A percentile compares a stretch with the other conserved stretches of the same genome.
Evolutionary conservation across 2,888 invertebrate species (phyloP).

Genomic region (Mesorhabditis belari): DNA sequence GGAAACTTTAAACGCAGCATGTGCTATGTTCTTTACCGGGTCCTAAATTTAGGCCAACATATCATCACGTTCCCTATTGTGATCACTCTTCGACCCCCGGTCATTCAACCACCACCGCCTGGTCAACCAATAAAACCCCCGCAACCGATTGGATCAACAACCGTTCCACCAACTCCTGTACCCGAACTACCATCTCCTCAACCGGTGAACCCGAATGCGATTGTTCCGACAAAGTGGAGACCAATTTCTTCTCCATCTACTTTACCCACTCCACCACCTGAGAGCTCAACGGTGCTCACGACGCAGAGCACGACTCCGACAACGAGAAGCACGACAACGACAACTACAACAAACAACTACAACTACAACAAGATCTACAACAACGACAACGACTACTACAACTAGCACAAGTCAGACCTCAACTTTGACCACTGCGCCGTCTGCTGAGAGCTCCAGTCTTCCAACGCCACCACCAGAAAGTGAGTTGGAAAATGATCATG

Average conservation of each 20-base stretch:
- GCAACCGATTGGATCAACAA: not conserved
- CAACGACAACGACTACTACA: conserved; percentile 1
- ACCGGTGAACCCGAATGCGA: conserved; percentile 1
- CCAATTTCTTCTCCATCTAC: conserved; percentile 4
- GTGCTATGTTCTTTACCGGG: too few species aligned
- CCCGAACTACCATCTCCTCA: conserved; percentile 18
- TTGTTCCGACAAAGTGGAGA: conserved; percentile 9
- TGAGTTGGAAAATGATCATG: too few species aligned
- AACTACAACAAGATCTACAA: not conserved
- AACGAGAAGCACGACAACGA: not conserved
- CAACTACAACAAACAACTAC: not conserved
- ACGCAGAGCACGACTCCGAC: conserved; percentile 5
- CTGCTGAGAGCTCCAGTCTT: conserved; percentile 2
- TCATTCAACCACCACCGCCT: not conserved
- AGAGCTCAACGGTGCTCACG: conserved; percentile 12
- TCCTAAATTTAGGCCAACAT: not conserved
- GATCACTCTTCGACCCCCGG: not conserved
- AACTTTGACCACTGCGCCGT: conserved; percentile 2
- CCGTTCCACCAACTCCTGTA: conserved; percentile 2
- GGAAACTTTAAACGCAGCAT: too few species aligned
- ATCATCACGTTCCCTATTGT: not conserved
- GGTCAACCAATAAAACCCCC: not conserved
- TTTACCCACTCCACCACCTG: conserved; percentile 13
- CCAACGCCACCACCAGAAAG: conserved; percentile 11
- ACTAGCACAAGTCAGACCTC: conserved; percentile 2